Evolutionary conservation across 2,888 invertebrate genomes (phyloP).

Genomic region (Eupeodes luniger): DNA sequence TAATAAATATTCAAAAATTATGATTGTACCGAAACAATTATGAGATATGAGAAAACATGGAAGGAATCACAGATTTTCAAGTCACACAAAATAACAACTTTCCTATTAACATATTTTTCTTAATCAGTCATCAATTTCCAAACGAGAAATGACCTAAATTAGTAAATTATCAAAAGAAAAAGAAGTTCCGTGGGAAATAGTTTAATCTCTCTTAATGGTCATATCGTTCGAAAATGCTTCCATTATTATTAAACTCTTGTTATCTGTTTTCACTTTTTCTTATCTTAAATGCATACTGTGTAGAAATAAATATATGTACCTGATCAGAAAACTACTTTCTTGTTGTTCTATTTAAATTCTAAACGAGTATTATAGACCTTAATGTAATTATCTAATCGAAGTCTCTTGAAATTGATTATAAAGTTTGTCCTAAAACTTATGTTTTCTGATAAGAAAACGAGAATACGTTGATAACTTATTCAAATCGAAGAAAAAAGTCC

Average conservation of each 20-base stretch:
- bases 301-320: neutral
- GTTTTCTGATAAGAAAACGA: neutral
- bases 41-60: too few species aligned
- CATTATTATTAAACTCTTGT: neutral
- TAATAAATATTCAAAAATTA: too few species aligned
- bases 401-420: conserved; percentile 17
- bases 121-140: neutral
- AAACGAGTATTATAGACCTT: too few species aligned
- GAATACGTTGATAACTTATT: conserved; percentile 14
- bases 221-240: neutral
- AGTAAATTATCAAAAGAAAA: neutral
- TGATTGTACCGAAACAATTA: too few species aligned
- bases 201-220: neutral
- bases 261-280: neutral
- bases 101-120: too few species aligned
- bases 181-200: neutral
- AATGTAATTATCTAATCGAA: conserved; percentile 7
- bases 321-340: conserved; percentile 9
- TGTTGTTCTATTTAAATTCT: conserved; percentile 11
- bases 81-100: too few species aligned
- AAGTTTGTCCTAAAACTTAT: conserved; percentile 2
- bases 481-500: neutral
- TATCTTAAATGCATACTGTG: neutral
- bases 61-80: too few species aligned
- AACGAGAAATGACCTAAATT: neutral